Percentiles rank a stretch among this genome's conserved stretches.
Evolutionary conservation across 1,140 invertebrate species (phyloP).

Genomic region (Heliconius melpomene): DNA sequence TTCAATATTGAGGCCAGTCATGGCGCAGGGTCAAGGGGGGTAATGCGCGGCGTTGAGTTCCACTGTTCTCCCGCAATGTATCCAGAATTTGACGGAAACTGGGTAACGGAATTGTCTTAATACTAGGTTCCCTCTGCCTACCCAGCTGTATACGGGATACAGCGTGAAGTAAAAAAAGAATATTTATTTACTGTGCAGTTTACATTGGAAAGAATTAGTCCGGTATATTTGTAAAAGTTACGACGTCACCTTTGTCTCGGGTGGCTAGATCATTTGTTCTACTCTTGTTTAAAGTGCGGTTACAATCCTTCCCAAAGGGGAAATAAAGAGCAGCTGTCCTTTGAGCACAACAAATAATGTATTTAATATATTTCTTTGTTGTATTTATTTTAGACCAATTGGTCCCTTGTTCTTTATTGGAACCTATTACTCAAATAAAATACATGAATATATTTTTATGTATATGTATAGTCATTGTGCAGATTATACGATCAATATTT

Average conservation of each 20-base stretch:
- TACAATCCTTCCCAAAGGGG: constrained; percentile 1
- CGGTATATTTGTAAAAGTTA: background rate
- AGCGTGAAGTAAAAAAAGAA: background rate
- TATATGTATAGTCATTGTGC: no score
- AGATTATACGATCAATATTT: no score
- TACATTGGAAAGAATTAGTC: background rate
- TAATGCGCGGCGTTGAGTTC: no score
- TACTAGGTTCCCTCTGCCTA: no score
- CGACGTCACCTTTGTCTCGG: background rate
- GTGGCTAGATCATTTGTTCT: background rate
- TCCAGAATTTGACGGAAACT: no score
- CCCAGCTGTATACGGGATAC: no score
- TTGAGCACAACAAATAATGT: constrained; percentile 6
- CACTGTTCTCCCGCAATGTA: no score
- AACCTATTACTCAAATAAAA: no score
- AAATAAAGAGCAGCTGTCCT: background rate
- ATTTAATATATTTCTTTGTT: background rate
- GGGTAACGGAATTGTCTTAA: no score
- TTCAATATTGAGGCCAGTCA: no score
- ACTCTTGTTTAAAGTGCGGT: constrained; percentile 6
- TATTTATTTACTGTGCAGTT: background rate
- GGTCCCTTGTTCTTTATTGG: background rate
- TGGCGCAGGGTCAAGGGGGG: no score
- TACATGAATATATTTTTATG: no score
- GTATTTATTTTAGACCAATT: background rate